phyloP scores from a whole-genome alignment of 2,113 vertebrate genomes.

The Mugil cephalus region DNA sequence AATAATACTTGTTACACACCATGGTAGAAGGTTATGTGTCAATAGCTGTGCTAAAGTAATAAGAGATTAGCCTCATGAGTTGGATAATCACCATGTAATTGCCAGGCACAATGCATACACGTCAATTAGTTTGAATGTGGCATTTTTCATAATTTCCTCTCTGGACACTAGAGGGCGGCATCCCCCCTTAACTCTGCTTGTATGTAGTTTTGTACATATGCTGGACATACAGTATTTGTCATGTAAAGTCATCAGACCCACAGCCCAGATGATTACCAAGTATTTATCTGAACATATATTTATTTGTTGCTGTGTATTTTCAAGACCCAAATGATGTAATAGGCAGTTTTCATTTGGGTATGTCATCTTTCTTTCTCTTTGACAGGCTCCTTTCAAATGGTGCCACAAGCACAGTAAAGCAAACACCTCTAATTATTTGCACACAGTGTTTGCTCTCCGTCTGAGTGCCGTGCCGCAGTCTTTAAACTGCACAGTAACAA shows the following conservation, averaged over 20 bases:
- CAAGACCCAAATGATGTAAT: neutral
- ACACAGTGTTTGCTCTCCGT: constrained; percentile 34
- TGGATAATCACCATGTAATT: no score
- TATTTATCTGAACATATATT: neutral
- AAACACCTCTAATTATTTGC: constrained; percentile 51
- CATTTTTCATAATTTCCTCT: no score
- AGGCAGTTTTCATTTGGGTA: neutral
- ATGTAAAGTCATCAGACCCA: neutral
- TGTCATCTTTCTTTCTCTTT: neutral
- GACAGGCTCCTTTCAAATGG: neutral
- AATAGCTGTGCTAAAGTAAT: no score
- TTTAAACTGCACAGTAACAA: constrained; percentile 61
- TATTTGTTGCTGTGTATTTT: neutral
- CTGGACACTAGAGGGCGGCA: constrained; percentile 58
- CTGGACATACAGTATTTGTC: no score
- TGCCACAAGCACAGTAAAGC: constrained; percentile 27
- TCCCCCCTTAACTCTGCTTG: neutral
- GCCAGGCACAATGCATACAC: no score
- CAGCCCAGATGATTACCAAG: neutral
- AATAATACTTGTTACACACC: no score
- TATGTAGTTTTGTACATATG: neutral
- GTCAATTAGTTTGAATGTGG: no score
- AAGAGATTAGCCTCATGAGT: no score
- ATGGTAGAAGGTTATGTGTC: no score
- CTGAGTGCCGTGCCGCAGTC: constrained; percentile 28